Evolutionary conservation across 2,888 invertebrate genomes (phyloP), one percentile per base, ranked within the genome.

Genomic region (Chrysolina oricalcia): DNA sequence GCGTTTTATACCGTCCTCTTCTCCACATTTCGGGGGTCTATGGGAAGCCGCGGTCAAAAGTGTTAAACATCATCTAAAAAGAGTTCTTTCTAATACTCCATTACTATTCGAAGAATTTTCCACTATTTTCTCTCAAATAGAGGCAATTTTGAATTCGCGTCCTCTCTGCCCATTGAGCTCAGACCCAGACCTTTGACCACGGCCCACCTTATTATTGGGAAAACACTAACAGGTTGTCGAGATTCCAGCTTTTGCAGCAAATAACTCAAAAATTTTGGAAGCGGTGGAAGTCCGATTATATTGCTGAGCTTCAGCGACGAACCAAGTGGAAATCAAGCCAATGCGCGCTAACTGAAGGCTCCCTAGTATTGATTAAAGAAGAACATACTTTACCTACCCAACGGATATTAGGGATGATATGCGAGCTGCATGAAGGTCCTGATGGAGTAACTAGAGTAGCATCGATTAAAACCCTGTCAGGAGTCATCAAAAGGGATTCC

Each of bases 111-210:
- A 84, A 68, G 81, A 86, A 66, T 77, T 85, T 23, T 43, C 65
- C 19, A 85, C 83, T 0, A 23, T 82, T 2, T 21, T 80, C 8
- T 71, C 71, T 10, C 80, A 83, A 71, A 80, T 83, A 43, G 82
- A 84, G 72, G 81, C 82, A 2, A 70, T 78, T 21, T 62, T 84
- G 13, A 85, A 86, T 76, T 83, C 81, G 13, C 50, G 84, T 43
- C 84, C 85, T 70, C 19, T 82, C 10, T 74, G 50, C n/a, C 75
- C 77, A 56, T 21, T 80, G 17, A 73, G 71, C 15, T 62, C 65
- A 40, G 75, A 71, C 56, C 74, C 75, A 11, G 23, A 35, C 71
- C 76, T 6, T 59, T 78, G n/a, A 79, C 78, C 0, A 78, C 80
- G 11, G 59, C 75, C 19, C 78, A 81, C 46, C 77, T 81, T 65